Base-by-base conservation (phyloP, 1,140 invertebrate genomes). In the Bombus breviceps region DNA sequence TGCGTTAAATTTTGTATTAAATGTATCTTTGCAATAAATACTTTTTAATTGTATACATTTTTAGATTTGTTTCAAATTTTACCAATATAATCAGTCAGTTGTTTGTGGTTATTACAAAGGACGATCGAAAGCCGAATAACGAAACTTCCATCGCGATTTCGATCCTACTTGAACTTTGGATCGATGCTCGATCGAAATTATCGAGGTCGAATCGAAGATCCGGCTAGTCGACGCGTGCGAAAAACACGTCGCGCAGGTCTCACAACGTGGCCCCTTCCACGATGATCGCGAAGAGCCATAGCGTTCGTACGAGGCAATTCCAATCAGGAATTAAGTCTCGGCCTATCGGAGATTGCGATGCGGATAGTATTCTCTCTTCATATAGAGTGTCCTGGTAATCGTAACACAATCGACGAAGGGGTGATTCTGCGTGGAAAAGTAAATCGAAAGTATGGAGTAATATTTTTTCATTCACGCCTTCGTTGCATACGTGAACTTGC, bases 251-350 rank as follows among this genome's bases (percentile, higher is more conserved):
- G 86, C 87, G 80, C 73, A 69, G 90, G 81, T 93, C 92, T 91
- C 92, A 90, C 92, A 91, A 71, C 62, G 62, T 25, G 28, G 66
- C 66, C 13, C 25, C 43, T 64, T 77, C 72, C 32, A 34, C 39
- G 80, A 87, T 81, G 87, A 89, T 76, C 89, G 80, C 85, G 90
- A 84, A 85, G 86, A 84, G 81, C 66, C 79, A 64, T 75, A 43
- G 85, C 85, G 87, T 86, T 91, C 90, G 86, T 89, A 75, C 86
- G 88, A 88, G 89, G 91, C 92, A 93, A 93, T 93, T 92, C 91
- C 93, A 93, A 93, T 93, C 92, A 92, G 92, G 92, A 93, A 93
- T 93, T 92, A 93, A 93, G 89, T 86, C 90, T 69, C 80, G 89
- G 83, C 92, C 92, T 92, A 93, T 93, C 91, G 88, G 89, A 92